phyloP scores from a whole-genome alignment of 2,113 vertebrate species.

The Rhea americana region DNA sequence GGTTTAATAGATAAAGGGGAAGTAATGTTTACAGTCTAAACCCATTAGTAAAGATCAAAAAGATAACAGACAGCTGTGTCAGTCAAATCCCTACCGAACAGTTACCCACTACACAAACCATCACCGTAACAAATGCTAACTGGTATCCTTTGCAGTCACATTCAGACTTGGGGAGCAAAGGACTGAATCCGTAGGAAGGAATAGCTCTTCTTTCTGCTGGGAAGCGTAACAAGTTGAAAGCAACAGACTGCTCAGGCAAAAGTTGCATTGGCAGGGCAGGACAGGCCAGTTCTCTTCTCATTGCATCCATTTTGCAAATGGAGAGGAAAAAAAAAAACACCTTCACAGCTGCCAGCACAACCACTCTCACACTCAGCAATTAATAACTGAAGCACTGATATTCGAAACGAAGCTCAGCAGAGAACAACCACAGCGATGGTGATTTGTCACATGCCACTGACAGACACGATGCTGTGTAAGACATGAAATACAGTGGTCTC shows the following conservation, averaged over 20 bases:
- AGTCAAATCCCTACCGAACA: background rate
- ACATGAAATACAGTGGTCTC: background rate
- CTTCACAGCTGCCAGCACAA: no score
- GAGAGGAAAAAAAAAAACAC: background rate
- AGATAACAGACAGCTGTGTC: background rate
- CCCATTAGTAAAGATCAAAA: background rate
- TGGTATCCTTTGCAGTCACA: no score
- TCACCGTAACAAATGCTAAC: background rate
- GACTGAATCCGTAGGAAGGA: rapidly evolving
- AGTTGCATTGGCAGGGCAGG: background rate
- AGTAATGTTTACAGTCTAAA: background rate
- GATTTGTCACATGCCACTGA: background rate
- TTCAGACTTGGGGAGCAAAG: background rate
- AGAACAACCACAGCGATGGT: background rate
- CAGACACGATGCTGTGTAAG: background rate
- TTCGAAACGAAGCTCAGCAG: background rate
- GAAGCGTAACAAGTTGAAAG: background rate
- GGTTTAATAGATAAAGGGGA: no score
- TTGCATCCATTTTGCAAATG: background rate
- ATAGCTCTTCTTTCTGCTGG: background rate
- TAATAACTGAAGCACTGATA: rapidly evolving
- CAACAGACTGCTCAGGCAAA: background rate
- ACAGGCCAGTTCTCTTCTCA: background rate
- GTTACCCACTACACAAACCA: background rate
- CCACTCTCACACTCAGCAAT: background rate